Evolutionary conservation across 1,140 invertebrate species (phyloP).

Genomic region (Probaryconus sp.): DNA sequence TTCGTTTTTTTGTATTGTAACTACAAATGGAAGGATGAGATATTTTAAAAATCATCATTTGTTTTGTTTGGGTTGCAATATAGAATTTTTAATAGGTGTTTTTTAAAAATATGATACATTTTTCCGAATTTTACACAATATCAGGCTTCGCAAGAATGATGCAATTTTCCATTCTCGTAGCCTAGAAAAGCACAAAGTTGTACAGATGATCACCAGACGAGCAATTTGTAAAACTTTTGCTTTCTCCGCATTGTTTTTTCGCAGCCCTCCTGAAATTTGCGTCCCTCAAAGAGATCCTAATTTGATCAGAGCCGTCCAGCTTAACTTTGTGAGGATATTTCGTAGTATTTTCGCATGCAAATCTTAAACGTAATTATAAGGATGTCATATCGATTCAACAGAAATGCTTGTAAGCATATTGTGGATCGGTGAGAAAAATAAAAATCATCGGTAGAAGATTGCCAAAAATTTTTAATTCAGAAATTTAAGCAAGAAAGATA

Average conservation of each 20-base stretch:
- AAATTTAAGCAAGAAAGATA: too few relatives aligned
- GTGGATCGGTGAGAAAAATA: slow-evolving; percentile 19
- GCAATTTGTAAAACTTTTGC: slow-evolving; percentile 17
- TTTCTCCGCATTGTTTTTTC: slow-evolving; percentile 37
- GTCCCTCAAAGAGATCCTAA: slow-evolving; percentile 76
- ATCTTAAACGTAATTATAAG: slow-evolving; percentile 53
- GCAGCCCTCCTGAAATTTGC: slow-evolving; percentile 67
- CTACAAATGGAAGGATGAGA: too few relatives aligned
- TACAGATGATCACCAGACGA: neutral
- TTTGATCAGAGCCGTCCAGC: slow-evolving; percentile 79
- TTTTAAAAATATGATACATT: too few relatives aligned
- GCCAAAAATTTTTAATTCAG: too few relatives aligned
- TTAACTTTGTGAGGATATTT: slow-evolving; percentile 78
- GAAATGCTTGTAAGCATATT: neutral
- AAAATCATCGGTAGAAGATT: slow-evolving; percentile 36
- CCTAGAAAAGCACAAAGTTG: too few relatives aligned
- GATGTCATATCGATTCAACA: neutral
- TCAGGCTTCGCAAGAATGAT: neutral
- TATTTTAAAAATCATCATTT: too few relatives aligned
- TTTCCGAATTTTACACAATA: too few relatives aligned
- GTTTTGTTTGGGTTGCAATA: too few relatives aligned
- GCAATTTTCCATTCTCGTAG: neutral
- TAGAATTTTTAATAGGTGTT: too few relatives aligned
- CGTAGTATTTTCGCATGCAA: slow-evolving; percentile 77
- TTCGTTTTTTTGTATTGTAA: too few relatives aligned